phyloP scores from a whole-genome alignment of 1,140 invertebrate genomes.

The Saccostrea cuccullata region DNA sequence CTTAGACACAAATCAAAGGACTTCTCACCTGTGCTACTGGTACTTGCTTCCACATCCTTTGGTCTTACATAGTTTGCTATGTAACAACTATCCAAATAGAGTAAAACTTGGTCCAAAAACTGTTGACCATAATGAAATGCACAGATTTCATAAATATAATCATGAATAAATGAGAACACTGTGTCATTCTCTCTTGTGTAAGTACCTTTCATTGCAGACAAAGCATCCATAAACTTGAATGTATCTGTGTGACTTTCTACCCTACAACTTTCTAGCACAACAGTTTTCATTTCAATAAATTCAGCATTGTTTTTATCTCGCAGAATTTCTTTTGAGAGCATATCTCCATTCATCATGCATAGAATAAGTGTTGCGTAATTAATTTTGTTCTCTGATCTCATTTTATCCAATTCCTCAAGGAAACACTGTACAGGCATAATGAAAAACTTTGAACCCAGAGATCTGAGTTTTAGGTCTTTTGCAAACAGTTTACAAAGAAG shows the following conservation, averaged over 20 bases:
- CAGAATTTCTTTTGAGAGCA: neutral
- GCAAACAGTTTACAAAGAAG: constrained; percentile 7
- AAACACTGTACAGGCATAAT: neutral
- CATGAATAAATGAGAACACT: neutral
- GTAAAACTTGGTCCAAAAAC: neutral
- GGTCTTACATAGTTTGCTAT: neutral
- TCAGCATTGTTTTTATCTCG: neutral
- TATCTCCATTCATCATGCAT: neutral
- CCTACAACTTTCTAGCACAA: neutral
- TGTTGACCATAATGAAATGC: neutral
- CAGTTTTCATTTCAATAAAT: neutral
- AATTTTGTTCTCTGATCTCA: neutral
- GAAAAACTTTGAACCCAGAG: neutral
- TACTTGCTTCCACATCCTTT: neutral
- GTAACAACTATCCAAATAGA: neutral
- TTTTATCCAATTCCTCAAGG: neutral
- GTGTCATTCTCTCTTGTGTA: neutral
- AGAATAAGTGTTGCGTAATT: neutral
- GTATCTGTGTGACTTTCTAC: neutral
- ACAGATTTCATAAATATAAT: neutral
- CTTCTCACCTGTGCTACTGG: neutral
- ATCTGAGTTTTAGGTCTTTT: neutral
- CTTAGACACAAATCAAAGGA: neutral
- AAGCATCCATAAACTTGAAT: neutral
- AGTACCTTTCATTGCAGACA: neutral